Conservation (phyloP, 2,888 invertebrate species). For the Acleris cristana region DNA sequence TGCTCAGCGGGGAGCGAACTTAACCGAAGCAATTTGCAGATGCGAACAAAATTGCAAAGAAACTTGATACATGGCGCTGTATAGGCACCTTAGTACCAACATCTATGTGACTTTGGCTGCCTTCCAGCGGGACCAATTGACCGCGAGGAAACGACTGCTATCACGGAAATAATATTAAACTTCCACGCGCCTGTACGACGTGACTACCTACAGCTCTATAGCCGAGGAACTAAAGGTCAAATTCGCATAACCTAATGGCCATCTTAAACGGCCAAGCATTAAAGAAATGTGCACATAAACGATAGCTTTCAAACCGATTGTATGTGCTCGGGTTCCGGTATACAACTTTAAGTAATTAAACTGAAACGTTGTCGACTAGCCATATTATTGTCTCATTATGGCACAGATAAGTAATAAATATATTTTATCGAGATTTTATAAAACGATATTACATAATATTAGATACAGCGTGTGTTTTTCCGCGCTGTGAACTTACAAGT, state of each 20-base stretch:
- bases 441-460: no score
- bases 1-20: slow-evolving; percentile 10
- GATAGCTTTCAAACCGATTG: slow-evolving; percentile 22
- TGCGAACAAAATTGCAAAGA: slow-evolving; percentile 32
- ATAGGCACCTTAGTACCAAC: slow-evolving; percentile 4
- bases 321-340: slow-evolving; percentile 10
- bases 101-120: slow-evolving; percentile 30
- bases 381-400: neutral
- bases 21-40: slow-evolving; percentile 25
- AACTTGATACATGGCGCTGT: slow-evolving; percentile 32
- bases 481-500: no score
- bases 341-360: slow-evolving; percentile 17
- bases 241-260: slow-evolving; percentile 2
- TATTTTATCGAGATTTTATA: no score
- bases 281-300: slow-evolving; percentile 11
- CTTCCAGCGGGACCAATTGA: slow-evolving; percentile 33
- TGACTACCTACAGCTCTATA: neutral
- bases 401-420: neutral
- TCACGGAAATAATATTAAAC: slow-evolving; percentile 35
- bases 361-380: neutral
- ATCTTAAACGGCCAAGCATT: slow-evolving; percentile 1
- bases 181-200: slow-evolving; percentile 12
- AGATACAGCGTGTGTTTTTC: no score
- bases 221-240: slow-evolving; percentile 10
- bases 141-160: slow-evolving; percentile 23